Evolutionary conservation across 2,113 vertebrate genomes (phyloP).

Genomic region (Cricetomys ansorgei): DNA sequence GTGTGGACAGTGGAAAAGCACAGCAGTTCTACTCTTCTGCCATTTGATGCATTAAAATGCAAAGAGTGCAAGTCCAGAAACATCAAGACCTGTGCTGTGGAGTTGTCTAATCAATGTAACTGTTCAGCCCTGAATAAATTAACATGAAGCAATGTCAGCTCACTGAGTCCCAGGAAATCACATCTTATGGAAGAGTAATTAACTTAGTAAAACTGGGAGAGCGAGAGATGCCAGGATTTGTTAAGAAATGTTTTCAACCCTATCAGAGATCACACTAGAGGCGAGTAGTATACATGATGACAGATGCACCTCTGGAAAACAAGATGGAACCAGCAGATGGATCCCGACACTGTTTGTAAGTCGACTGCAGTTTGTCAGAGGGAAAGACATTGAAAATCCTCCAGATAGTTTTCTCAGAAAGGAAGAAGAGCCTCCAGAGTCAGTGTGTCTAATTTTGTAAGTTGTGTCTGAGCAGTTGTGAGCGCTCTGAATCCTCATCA

Average conservation of each 20-base stretch:
- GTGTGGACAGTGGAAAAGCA: constrained; percentile 32
- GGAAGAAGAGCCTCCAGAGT: neutral
- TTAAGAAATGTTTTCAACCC: constrained; percentile 61
- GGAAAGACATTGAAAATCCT: neutral
- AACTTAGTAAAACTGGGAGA: constrained; percentile 57
- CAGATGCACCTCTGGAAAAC: neutral
- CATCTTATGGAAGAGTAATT: constrained; percentile 65
- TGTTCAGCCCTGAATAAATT: constrained; percentile 75
- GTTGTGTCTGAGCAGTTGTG: neutral
- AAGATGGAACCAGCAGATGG: neutral
- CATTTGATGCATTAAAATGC: constrained; percentile 66
- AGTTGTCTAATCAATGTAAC: constrained; percentile 70
- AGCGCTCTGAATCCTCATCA: neutral
- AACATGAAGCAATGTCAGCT: constrained; percentile 52
- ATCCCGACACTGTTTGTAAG: neutral
- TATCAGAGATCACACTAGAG: neutral
- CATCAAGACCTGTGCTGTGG: constrained; percentile 38
- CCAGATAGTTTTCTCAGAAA: neutral
- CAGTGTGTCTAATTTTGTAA: neutral
- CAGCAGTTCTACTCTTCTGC: neutral
- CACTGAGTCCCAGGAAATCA: constrained; percentile 54
- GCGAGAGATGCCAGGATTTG: neutral
- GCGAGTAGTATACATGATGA: neutral
- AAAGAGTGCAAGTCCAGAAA: constrained; percentile 44
- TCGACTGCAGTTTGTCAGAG: neutral